A percentile compares a stretch with the other conserved stretches of the same genome.
Evolutionary conservation across 2,888 invertebrate genomes (phyloP).

Genomic region (Drosophila austrosaltans): DNA sequence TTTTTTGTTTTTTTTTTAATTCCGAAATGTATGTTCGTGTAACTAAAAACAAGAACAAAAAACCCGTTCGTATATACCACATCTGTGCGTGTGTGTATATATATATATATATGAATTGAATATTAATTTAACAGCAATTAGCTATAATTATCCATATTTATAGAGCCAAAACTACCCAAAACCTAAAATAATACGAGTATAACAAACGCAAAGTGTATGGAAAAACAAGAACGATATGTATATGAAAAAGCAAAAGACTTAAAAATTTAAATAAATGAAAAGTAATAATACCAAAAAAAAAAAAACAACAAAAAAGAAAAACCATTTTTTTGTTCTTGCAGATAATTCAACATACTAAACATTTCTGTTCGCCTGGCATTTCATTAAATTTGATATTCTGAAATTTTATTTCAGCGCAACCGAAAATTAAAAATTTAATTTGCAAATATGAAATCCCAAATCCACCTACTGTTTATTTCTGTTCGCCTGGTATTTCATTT

Average conservation of each 20-base stretch:
- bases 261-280: conserved; percentile 79
- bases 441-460: too few species aligned
- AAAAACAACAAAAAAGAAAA: not conserved
- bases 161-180: conserved; percentile 77
- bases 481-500: too few species aligned
- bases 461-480: too few species aligned
- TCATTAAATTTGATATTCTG: not conserved
- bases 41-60: conserved; percentile 46
- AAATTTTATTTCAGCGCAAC: too few species aligned
- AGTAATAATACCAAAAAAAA: conserved; percentile 68
- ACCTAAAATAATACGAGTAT: conserved; percentile 66
- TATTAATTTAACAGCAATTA: conserved; percentile 78
- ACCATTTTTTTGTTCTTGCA: not conserved
- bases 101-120: conserved; percentile 58
- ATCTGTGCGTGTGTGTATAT: conserved; percentile 60
- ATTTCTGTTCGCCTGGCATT: not conserved
- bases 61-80: conserved; percentile 55
- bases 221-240: conserved; percentile 31
- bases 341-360: not conserved
- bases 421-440: too few species aligned
- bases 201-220: conserved; percentile 52
- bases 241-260: conserved; percentile 73
- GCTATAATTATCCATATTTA: conserved; percentile 77
- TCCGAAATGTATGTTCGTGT: conserved; percentile 47
- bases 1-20: conserved; percentile 31